phyloP scores from a whole-genome alignment of 1,140 invertebrate genomes.

The Chironomus tepperi region DNA sequence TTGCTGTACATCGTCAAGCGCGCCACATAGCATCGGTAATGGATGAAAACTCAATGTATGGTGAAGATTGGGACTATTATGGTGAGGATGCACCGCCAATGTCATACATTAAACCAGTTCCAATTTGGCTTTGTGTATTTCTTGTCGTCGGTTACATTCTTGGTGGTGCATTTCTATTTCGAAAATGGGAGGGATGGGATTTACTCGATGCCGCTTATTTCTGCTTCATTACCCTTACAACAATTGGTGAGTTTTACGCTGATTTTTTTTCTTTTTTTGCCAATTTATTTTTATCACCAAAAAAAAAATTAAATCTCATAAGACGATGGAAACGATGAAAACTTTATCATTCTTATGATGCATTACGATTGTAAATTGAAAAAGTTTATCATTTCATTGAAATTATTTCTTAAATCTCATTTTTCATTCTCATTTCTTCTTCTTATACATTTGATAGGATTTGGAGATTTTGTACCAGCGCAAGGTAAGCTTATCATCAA shows the following conservation, averaged over 20 bases:
- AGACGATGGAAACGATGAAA: too few species aligned
- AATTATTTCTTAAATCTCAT: neutral
- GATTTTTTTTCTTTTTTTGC: too few species aligned
- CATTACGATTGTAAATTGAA: too few species aligned
- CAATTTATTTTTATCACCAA: too few species aligned
- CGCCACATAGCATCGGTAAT: conserved; percentile 31
- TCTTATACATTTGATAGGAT: conserved; percentile 45
- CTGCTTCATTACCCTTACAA: conserved; percentile 91
- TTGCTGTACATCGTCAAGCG: conserved; percentile 49
- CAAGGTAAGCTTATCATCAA: conserved; percentile 32
- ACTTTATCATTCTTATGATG: too few species aligned
- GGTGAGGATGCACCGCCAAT: conserved; percentile 32
- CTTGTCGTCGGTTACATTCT: conserved; percentile 83
- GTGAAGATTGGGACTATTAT: conserved; percentile 45
- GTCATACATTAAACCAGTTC: conserved; percentile 54
- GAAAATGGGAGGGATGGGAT: conserved; percentile 77
- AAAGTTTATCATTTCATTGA: too few species aligned
- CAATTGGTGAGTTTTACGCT: conserved; percentile 54
- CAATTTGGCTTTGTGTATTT: conserved; percentile 84
- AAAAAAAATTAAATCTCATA: too few species aligned
- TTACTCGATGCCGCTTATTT: conserved; percentile 90
- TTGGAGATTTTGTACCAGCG: conserved; percentile 86
- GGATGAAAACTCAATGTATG: conserved; percentile 42
- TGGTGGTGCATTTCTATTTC: conserved; percentile 77
- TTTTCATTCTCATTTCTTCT: conserved; percentile 21